Evolutionary conservation across 2,113 vertebrate species (phyloP), one percentile per base, ranked within the genome.

Genomic region (Dipodomys stephensi): DNA sequence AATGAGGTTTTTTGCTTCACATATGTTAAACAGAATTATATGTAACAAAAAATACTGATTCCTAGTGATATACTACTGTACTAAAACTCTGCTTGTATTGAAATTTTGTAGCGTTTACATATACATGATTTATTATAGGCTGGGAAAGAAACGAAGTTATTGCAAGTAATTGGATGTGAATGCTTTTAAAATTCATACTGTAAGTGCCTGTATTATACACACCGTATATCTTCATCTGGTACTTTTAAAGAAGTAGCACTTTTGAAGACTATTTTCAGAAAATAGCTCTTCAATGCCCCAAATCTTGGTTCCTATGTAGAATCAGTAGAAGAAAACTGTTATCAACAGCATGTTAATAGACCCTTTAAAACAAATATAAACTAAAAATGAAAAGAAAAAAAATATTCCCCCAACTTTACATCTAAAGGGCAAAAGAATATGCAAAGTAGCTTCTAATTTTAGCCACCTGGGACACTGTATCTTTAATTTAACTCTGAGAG

Each of bases 391-490:
- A 88, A 96, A 89, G 87, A 57, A n/a, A 28, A 28, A 28, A 19
- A 53, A 82, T 79, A 94, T 94, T 94, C 22, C n/a, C 83, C 84
- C 83, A 96, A 96, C 35, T 94, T 84, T 95, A 93, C 92, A 97
- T 98, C 95, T 91, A 94, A 93, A 94, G 90, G 92, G 92, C 95
- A 94, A 97, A 96, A 93, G 94, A 96, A 68, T 94, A 97, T 98
- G 97, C 80, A 97, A 97, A 98, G 96, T 92, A 95, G 73, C 71
- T 96, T 92, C 87, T 97, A 97, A 98, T 88, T 98, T 98, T 97
- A 97, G 97, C 88, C 96, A 94, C 94, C 94, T 97, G 97, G 93
- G 97, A 95, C 97, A 97, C 88, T 88, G 44, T 93, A 80, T 94
- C 97, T 98, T 98, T 95, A 97, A 96, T 92, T 94, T 96, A 93